Evolutionary conservation across 2,888 invertebrate genomes (phyloP).

Genomic region (Ennomos quercinarius): DNA sequence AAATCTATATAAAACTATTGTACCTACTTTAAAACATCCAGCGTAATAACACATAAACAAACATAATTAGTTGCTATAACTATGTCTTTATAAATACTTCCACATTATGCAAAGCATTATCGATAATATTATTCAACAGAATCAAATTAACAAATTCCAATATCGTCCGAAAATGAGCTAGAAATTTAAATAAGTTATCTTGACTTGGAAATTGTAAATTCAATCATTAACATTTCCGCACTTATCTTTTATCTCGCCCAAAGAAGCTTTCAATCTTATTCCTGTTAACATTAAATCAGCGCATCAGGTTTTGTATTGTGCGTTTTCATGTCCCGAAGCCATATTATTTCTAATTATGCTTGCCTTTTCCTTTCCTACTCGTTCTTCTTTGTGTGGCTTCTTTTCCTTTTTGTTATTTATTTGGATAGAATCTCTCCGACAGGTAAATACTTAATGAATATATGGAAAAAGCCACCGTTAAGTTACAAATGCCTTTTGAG

Average conservation of each 20-base stretch:
- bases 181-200: no score
- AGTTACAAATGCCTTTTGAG: constrained; percentile 50
- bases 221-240: constrained; percentile 12
- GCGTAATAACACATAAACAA: no score
- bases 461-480: constrained; percentile 46
- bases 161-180: neutral
- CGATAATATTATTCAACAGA: neutral
- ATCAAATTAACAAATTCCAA: constrained; percentile 8
- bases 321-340: constrained; percentile 66
- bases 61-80: no score
- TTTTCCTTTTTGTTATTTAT: constrained; percentile 59
- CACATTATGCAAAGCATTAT: neutral
- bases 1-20: no score
- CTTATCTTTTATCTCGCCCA: constrained; percentile 4
- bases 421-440: constrained; percentile 56
- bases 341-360: constrained; percentile 74
- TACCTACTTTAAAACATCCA: no score
- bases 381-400: constrained; percentile 62
- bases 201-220: neutral
- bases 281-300: constrained; percentile 42
- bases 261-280: constrained; percentile 42
- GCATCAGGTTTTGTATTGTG: constrained; percentile 54
- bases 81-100: no score
- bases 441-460: constrained; percentile 53
- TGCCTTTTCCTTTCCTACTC: constrained; percentile 56